Evolutionary conservation across 2,888 invertebrate species (phyloP), one percentile per base, ranked within the genome.

Genomic region (Pimpla rufipes): DNA sequence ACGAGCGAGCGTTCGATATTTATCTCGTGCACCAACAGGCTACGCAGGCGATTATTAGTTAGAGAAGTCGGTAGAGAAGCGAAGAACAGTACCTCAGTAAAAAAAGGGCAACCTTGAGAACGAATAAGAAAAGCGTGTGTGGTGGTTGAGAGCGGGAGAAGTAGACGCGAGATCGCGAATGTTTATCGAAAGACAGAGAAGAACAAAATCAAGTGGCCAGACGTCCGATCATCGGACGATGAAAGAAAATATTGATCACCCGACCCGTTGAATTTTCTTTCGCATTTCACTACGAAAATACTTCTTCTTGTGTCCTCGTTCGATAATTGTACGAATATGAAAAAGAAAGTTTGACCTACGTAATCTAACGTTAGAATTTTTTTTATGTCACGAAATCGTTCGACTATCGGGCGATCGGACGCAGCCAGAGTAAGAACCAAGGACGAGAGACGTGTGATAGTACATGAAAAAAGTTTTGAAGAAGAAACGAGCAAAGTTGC

Each of bases 401-500:
- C n/a, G n/a, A n/a, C n/a, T n/a, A n/a, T n/a, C n/a, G n/a, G n/a
- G n/a, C n/a, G n/a, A n/a, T n/a, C n/a, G n/a, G 29, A 29, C 29
- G 29, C 29, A 5, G 29, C 29, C 29, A 29, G 29, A 29, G 29
- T 29, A 3, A 29, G 29, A 29, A 29, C 29, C 29, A 67, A 71
- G 10, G 76, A 68, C 29, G 21, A 29, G 50, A 68, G 18, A 75
- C 42, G 62, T 45, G 78, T 77, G 67, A 73, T 70, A 83, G 78
- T 78, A 84, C 84, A 75, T 68, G 81, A 57, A 84, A 84, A 81
- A 80, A 3, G 13, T 47, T 50, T 70, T 50, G 57, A 84, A 81
- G 80, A 83, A 82, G 79, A 79, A 82, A 87, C 68, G 88, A 88
- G 90, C 89, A 83, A 88, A 87, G 87, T 88, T 87, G 90, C 89